These are phyloP conservation scores for Tadarida brasiliensis DNA, from an alignment of 2,797 vertebrate species.

Conservation along the genomic window DNA sequence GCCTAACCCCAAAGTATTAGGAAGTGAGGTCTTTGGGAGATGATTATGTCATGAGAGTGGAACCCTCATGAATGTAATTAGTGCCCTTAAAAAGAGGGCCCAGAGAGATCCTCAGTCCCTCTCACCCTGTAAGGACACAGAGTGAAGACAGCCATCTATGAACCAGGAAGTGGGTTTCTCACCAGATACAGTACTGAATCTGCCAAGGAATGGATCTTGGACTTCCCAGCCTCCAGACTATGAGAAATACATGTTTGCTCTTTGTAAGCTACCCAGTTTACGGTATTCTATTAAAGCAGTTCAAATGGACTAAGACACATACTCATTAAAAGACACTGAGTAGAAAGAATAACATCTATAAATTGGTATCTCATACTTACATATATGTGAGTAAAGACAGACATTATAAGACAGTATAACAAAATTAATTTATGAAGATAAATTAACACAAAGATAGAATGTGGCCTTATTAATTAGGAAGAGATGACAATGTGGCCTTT, in stretches of 20 bases:
- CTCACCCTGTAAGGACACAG: background rate
- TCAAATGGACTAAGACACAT: background rate
- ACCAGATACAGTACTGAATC: background rate
- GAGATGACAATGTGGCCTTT: slow-evolving; percentile 53
- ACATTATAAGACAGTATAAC: background rate
- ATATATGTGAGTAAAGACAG: background rate
- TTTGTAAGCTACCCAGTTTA: background rate
- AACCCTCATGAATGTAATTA: background rate
- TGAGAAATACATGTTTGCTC: background rate
- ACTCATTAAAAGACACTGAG: background rate
- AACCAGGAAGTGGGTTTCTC: background rate
- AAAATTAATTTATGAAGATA: slow-evolving; percentile 59
- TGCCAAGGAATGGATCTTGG: background rate
- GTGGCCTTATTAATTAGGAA: slow-evolving; percentile 55
- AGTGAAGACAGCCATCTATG: background rate
- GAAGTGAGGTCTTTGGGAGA: background rate
- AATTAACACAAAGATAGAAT: slow-evolving; percentile 47
- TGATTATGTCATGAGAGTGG: background rate
- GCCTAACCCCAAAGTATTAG: background rate
- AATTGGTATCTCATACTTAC: background rate
- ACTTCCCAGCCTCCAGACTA: background rate
- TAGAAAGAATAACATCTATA: background rate
- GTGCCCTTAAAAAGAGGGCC: background rate
- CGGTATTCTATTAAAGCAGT: background rate
- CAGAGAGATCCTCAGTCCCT: background rate